Base-by-base conservation (phyloP, 2,113 vertebrate species). In the Ancistrus triradiatus region DNA sequence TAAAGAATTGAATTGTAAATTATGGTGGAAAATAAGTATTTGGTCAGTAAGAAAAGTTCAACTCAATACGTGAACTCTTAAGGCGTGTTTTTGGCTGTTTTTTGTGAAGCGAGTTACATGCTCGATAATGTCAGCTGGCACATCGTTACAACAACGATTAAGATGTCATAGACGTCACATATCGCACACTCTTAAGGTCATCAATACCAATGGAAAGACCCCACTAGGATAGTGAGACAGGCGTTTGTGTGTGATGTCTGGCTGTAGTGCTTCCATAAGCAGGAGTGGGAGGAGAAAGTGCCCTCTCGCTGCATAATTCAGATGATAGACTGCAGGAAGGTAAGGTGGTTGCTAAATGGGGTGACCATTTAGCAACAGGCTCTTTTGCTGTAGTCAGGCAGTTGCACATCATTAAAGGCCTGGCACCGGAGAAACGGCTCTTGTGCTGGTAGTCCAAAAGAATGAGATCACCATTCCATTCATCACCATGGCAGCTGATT, bases 401-500 rank as follows among this genome's bases (percentile, higher is more conserved):
- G 28, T 66, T 55, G 49, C 42, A 21, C 21, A 58, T 72, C 51
- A 17, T 72, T 72, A 67, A 48, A 56, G 27, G 17, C 37, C 17
- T 61, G 58, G 57, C 58, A 67, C 50, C 18, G 2, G 33, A 15
- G 28, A 56, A 69, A 10, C 43, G 11, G 59, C 59, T 56, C n/a
- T 57, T 49, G 57, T 57, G 67, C 63, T 62, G 43, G 7, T 56
- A 31, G 60, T 59, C 21, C 71, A 55, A 53, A 43, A 28, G 55
- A 53, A 40, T 65, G 71, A 69, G 52, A 44, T 69, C 66, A 74
- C 44, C 18, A 15, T 25, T 56, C 63, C 58, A 62, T 72, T 66
- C 63, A 66, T 61, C 62, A 65, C 62, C 22, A 6, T 61, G 51
- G 57, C 42, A 65, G 37, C 42, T 37, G 37, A 74, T 69, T 69